Percentiles rank a stretch among this genome's conserved stretches.
These are phyloP conservation scores for Neodiprion pinetum DNA, from an alignment of 1,140 invertebrate species.

Conservation along the genomic window DNA sequence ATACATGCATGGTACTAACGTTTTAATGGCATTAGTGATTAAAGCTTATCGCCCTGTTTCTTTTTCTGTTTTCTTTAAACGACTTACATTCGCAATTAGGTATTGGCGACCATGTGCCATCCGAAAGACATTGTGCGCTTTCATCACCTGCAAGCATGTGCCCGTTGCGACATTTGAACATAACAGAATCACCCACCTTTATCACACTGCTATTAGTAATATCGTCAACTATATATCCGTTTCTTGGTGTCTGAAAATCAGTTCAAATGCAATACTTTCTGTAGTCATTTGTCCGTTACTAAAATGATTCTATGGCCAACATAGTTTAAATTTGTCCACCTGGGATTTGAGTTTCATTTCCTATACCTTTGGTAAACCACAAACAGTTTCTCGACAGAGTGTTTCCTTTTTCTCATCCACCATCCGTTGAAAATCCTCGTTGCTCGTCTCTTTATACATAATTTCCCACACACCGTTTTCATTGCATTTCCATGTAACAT, in stretches of 20 bases:
- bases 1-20: too few species aligned
- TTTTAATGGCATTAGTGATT: too few species aligned
- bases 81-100: conserved; percentile 54
- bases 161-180: conserved; percentile 57
- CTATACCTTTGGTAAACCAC: conserved; percentile 32
- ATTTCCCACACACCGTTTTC: conserved; percentile 36
- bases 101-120: conserved; percentile 58
- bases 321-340: conserved; percentile 15
- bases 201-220: conserved; percentile 27
- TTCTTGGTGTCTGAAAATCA: conserved; percentile 40
- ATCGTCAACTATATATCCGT: conserved; percentile 49
- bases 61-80: conserved; percentile 11
- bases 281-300: neutral
- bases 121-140: conserved; percentile 51
- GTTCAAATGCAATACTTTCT: too few species aligned
- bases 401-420: conserved; percentile 17
- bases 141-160: conserved; percentile 50
- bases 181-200: conserved; percentile 37
- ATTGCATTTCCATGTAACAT: conserved; percentile 43
- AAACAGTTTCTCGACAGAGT: conserved; percentile 28
- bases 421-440: conserved; percentile 16
- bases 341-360: conserved; percentile 9
- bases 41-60: neutral
- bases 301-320: neutral
- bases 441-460: conserved; percentile 19